Percentiles rank a stretch among this genome's conserved stretches.
Conservation (phyloP, 2,888 invertebrate genomes). For the Mallateleia sp. region DNA sequence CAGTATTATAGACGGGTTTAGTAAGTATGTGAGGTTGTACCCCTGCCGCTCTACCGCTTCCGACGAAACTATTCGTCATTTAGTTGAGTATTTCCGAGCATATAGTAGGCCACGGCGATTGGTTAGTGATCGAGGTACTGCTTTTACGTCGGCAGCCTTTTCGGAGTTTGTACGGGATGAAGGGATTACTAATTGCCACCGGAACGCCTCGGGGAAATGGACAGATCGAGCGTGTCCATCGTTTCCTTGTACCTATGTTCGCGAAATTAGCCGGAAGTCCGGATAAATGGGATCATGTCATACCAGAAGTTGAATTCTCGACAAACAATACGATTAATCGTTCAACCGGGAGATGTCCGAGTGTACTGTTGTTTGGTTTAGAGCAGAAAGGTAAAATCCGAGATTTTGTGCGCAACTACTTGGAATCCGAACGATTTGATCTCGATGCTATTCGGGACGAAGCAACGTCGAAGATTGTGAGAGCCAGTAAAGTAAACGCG, state of each 20-base stretch:
- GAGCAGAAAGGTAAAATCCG: slow-evolving; percentile 70
- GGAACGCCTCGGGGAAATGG: slow-evolving; percentile 83
- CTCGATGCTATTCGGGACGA: background rate
- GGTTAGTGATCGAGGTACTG: slow-evolving; percentile 82
- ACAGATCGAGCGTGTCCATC: slow-evolving; percentile 81
- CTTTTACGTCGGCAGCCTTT: slow-evolving; percentile 74
- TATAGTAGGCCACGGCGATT: slow-evolving; percentile 78
- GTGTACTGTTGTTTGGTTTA: slow-evolving; percentile 82
- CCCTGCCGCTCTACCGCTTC: slow-evolving; percentile 61
- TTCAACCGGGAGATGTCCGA: slow-evolving; percentile 81
- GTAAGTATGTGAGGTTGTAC: slow-evolving; percentile 79
- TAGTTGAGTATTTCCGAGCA: slow-evolving; percentile 60
- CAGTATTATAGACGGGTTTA: slow-evolving; percentile 73
- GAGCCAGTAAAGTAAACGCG: background rate
- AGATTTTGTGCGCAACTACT: background rate
- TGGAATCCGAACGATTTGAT: slow-evolving; percentile 33
- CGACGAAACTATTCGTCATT: slow-evolving; percentile 69
- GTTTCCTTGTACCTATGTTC: slow-evolving; percentile 78
- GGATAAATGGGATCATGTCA: slow-evolving; percentile 60
- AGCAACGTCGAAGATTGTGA: background rate
- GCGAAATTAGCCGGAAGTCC: slow-evolving; percentile 72
- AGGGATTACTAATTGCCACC: slow-evolving; percentile 79
- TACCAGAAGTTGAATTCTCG: slow-evolving; percentile 53
- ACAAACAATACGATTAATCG: slow-evolving; percentile 75
- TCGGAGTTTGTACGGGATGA: slow-evolving; percentile 1